Evolutionary conservation across 2,797 vertebrate species (phyloP), one percentile per base, ranked within the genome.

Genomic region (Huso huso): DNA sequence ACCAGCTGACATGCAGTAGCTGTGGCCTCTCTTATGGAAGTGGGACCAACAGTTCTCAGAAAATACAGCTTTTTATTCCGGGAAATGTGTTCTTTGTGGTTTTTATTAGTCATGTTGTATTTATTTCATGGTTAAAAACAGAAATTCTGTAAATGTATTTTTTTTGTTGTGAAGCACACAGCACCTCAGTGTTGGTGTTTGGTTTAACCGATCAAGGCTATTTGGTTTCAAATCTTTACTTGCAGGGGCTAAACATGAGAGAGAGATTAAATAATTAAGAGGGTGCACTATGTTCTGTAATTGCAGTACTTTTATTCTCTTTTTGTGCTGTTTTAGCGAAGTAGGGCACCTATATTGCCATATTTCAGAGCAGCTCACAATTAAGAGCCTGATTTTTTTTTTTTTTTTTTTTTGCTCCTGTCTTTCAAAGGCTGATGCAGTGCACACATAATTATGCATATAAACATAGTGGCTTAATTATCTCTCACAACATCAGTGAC

Each of bases 391-490:
- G 18, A 81, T 77, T 81, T 81, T 76, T 77, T 62, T 64, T 61
- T 58, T 68, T 63, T 55, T 62, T 49, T 76, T 76, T 77, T 78
- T 79, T 84, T 75, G 65, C 84, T 76, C 79, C 86, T 89, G 88
- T 89, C 87, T 90, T 89, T 91, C 87, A 90, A 89, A 91, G 92
- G 91, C 93, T 95, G 92, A 93, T 94, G 91, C 87, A 86, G 91
- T 92, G 85, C 87, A 83, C 93, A 94, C 95, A 94, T 97, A 97
- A 98, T 99, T 99, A 98, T 98, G 95, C 96, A 97, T 97, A 97
- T 97, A 99, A 98, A 99, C 96, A 99, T 96, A 99, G 95, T 95
- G 96, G 94, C 96, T 99, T 99, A 98, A 99, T 99, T 99, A 99
- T 98, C 96, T 96, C 95, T 94, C 94, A 94, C 95, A 95, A 98